Base-by-base conservation (phyloP, 2,888 invertebrate species). In the Aromia moschata region DNA sequence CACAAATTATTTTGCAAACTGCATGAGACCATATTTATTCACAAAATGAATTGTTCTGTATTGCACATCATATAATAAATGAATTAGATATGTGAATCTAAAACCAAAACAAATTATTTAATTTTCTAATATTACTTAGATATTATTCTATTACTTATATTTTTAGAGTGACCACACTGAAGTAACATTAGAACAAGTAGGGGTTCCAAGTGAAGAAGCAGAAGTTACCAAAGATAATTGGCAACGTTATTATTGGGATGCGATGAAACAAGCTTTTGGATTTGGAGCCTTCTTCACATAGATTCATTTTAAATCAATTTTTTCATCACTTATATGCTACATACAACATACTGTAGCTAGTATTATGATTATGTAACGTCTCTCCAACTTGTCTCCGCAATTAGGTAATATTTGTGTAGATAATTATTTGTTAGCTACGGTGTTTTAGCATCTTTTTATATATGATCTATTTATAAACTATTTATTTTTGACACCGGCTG, bases 161-260 rank as follows among this genome's bases (percentile, higher is more conserved):
- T 72, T 75, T 31, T 81, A 89, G 86, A 91, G 89, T 15, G 96
- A 96, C 77, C 90, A 91, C 74, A 98, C 98, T 0, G 85, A 91
- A 77, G 87, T 99, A 60, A 86, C 83, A 37, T 80, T 99, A 45
- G 87, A 84, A 37, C 98, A 98, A 80, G 88, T 86, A 1, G 90
- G 92, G 44, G 92, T 99, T 9, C 99, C 99, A 1, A 80, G 86
- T 2, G 84, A 86, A 52, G 96, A 92, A 79, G 86, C 87, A 58
- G 90, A 92, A 3, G 86, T 88, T 41, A 95, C 97, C 31, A 85
- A 85, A 72, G 86, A 88, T 58, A 98, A 98, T 75, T 98, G 98
- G 98, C 88, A 90, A 64, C 86, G 91, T 57, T 95, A 97, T 82
- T 99, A 98, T 79, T 97, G 96, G 89, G 90, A 94, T 74, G 89